A percentile compares a stretch with the other conserved stretches of the same genome.
phyloP scores from a whole-genome alignment of 2,888 invertebrate genomes.

The Hartigia nigra region DNA sequence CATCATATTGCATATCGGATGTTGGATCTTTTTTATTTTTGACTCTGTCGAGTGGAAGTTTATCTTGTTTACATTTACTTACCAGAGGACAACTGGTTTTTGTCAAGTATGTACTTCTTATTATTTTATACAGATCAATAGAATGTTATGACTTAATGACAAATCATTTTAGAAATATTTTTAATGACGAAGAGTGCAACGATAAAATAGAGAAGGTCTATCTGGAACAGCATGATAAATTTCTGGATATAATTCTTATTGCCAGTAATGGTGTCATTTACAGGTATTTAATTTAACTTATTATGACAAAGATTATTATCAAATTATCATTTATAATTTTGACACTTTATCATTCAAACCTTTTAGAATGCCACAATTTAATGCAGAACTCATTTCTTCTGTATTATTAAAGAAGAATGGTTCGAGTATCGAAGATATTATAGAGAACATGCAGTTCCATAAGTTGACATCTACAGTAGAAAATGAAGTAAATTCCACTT shows the following conservation, averaged over 20 bases:
- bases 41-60: slow-evolving; percentile 42
- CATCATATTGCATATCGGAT: slow-evolving; percentile 48
- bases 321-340: neutral
- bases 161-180: slow-evolving; percentile 23
- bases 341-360: neutral
- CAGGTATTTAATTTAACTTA: slow-evolving; percentile 30
- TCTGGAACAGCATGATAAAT: neutral
- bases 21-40: slow-evolving; percentile 50
- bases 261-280: slow-evolving; percentile 41
- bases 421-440: slow-evolving; percentile 20
- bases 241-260: slow-evolving; percentile 35
- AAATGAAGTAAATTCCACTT: slow-evolving; percentile 25
- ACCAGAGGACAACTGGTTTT: slow-evolving; percentile 43
- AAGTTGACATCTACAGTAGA: slow-evolving; percentile 30
- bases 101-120: slow-evolving; percentile 40
- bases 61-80: slow-evolving; percentile 54
- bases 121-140: neutral
- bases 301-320: neutral
- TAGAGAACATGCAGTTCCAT: slow-evolving; percentile 32
- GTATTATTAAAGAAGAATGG: slow-evolving; percentile 28
- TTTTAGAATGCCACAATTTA: slow-evolving; percentile 27
- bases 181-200: neutral
- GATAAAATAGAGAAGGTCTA: neutral
- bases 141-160: neutral
- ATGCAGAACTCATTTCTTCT: slow-evolving; percentile 27